Base-by-base conservation (phyloP, 2,888 invertebrate species). In the Philhelius pedissequus region DNA sequence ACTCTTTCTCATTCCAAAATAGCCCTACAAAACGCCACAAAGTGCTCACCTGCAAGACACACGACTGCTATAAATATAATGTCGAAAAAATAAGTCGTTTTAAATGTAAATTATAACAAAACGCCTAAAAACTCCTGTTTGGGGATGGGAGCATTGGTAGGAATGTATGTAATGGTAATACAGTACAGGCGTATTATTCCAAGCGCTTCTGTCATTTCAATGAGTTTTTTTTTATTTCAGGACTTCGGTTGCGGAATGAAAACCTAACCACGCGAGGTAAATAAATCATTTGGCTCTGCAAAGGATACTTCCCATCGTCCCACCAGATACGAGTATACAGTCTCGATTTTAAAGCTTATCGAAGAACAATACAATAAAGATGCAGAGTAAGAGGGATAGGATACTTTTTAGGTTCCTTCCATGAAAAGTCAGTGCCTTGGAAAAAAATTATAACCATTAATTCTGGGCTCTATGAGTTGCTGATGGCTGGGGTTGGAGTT, bases 211-310 rank as follows among this genome's bases (percentile, higher is more conserved):
- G 43, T 43, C 43, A 11, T 27, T 45, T 35, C 48, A 32, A 15
- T 40, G 18, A 22, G n/a, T 20, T 48, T 45, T 22, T n/a, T n/a
- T n/a, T n/a, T n/a, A n/a, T n/a, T n/a, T 66, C 56, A n/a, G 48
- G 62, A 54, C 62, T 56, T 15, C 18, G 20, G 20, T 9, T 40
- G 32, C 22, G 20, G 20, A 27, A 69, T 35, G 38, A 69, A 69
- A 74, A 68, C 35, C 66, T 40, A 52, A 66, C 64, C 52, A 50
- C 48, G 50, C 66, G 35, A 32, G 15, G 64, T 43, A 60, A 71
- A 82, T 77, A 82, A 82, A 82, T 82, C 71, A 71, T 64, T 25
- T 18, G 45, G 38, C 45, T 64, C 18, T 60, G 13, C 50, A 52
- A 38, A 32, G 50, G 15, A 15, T 38, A 66, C 13, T 3, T 54